phyloP scores from a whole-genome alignment of 2,113 vertebrate species.

The Otus sunia region DNA sequence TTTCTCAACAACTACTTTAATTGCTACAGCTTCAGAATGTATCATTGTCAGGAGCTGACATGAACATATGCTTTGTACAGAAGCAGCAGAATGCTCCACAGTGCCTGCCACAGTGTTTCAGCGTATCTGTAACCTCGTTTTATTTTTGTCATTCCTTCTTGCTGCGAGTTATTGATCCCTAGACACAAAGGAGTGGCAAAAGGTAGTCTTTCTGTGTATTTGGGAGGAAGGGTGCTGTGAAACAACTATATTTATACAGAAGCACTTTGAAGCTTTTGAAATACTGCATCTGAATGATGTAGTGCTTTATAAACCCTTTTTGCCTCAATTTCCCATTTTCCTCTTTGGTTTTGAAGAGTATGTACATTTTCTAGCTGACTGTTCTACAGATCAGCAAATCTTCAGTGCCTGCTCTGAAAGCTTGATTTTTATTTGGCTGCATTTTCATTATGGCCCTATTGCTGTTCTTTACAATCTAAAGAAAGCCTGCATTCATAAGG shows the following conservation, averaged over 20 bases:
- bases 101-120: neutral
- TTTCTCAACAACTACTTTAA: neutral
- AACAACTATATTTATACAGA: neutral
- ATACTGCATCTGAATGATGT: neutral
- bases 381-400: neutral
- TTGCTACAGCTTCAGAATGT: neutral
- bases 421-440: slow-evolving; percentile 11
- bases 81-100: neutral
- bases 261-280: neutral
- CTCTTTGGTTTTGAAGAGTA: neutral
- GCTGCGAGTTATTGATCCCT: neutral
- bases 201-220: neutral
- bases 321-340: neutral
- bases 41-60: neutral
- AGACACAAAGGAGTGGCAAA: neutral
- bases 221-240: neutral
- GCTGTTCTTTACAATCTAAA: neutral
- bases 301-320: neutral
- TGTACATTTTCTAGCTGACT: neutral
- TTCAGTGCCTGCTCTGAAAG: neutral
- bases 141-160: neutral
- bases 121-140: neutral
- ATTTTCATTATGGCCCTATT: neutral
- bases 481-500: slow-evolving; percentile 67
- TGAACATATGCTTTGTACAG: neutral